Conservation (phyloP, 2,888 invertebrate genomes). For the Sarcophaga subvicina region DNA sequence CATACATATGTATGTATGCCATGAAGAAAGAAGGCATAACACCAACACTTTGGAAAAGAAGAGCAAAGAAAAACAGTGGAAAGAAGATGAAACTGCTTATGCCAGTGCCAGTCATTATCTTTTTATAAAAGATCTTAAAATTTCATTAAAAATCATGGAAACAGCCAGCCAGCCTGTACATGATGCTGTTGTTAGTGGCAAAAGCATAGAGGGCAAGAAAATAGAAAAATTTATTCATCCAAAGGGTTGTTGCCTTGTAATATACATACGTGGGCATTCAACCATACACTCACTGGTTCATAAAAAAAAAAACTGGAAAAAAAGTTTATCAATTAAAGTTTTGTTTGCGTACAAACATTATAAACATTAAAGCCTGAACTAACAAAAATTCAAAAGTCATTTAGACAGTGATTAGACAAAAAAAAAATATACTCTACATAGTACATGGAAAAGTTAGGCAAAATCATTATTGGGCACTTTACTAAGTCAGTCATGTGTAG, state of each 20-base stretch:
- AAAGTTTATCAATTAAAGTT: too few species aligned
- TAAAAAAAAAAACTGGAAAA: neutral
- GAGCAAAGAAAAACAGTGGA: neutral
- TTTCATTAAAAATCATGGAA: constrained; percentile 60
- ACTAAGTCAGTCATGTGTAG: too few species aligned
- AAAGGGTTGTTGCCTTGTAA: constrained; percentile 30
- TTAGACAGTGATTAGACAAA: too few species aligned
- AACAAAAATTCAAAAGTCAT: too few species aligned
- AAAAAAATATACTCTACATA: too few species aligned
- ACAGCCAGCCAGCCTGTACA: neutral
- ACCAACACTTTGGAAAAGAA: neutral
- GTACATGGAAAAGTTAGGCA: too few species aligned
- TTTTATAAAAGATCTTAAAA: constrained; percentile 55
- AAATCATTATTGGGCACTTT: too few species aligned
- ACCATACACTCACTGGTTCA: too few species aligned
- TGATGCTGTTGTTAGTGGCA: constrained; percentile 6
- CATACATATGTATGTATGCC: neutral
- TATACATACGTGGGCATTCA: too few species aligned
- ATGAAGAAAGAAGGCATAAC: constrained; percentile 3
- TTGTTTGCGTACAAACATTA: too few species aligned
- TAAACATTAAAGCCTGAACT: too few species aligned
- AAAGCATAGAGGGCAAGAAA: neutral
- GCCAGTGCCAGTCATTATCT: constrained; percentile 44
- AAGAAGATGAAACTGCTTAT: constrained; percentile 28
- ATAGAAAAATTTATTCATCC: neutral